Conservation (phyloP, 2,888 invertebrate genomes). For the Thymelicus sylvestris region DNA sequence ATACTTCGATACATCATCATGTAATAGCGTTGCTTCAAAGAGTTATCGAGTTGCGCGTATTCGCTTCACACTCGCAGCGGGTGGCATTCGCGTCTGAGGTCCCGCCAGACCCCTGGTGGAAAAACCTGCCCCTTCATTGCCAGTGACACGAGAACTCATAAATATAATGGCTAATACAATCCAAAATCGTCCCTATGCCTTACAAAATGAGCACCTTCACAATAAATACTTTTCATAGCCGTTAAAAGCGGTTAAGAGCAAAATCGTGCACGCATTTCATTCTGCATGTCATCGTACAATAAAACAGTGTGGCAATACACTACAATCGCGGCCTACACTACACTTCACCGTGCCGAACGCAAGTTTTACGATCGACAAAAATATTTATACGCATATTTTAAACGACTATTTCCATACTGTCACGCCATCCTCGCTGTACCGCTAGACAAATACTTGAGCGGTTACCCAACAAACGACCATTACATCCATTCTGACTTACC, state of each 20-base stretch:
- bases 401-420: slow-evolving; percentile 61
- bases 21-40: slow-evolving; percentile 62
- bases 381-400: slow-evolving; percentile 73
- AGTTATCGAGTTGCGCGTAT: slow-evolving; percentile 70
- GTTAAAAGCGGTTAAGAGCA: slow-evolving; percentile 47
- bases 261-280: slow-evolving; percentile 55
- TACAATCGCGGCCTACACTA: slow-evolving; percentile 45
- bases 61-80: slow-evolving; percentile 71
- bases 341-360: slow-evolving; percentile 55
- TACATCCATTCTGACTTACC: slow-evolving; percentile 63
- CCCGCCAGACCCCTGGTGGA: slow-evolving; percentile 66
- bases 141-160: slow-evolving; percentile 36
- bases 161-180: slow-evolving; percentile 46
- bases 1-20: slow-evolving; percentile 78
- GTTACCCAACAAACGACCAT: slow-evolving; percentile 63
- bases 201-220: slow-evolving; percentile 51
- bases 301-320: slow-evolving; percentile 53
- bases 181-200: slow-evolving; percentile 54
- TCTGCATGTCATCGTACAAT: slow-evolving; percentile 67
- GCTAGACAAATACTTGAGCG: slow-evolving; percentile 68
- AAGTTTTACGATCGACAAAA: slow-evolving; percentile 60
- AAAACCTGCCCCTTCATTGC: slow-evolving; percentile 65
- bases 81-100: slow-evolving; percentile 61
- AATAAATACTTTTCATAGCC: slow-evolving; percentile 43
- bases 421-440: slow-evolving; percentile 56